Evolutionary conservation across 2,797 vertebrate species (phyloP), one percentile per base, ranked within the genome.

Genomic region (Sebastes cheni): DNA sequence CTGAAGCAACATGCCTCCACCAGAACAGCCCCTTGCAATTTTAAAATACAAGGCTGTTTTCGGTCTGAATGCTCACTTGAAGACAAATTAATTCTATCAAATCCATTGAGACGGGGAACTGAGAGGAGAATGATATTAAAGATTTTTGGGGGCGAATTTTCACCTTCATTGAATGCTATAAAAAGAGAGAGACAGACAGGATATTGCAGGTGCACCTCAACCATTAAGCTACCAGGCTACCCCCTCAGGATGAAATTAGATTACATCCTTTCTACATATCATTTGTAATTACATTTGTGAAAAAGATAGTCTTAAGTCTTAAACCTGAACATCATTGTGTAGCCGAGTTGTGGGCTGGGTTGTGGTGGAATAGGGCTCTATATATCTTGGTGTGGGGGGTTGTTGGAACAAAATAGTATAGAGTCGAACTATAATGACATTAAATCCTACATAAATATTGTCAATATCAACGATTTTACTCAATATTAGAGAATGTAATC

Each of bases 381-480:
- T 25, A 16, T 25, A 60, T 85, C 54, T 42, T 20, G 6, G 22
- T 8, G 4, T 27, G 29, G 56, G 29, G n/a, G 50, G 22, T 54
- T 72, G 32, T 46, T 56, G 8, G 66, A 67, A 27, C 46, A 27
- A 69, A 73, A 59, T 3, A 39, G n/a, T 22, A 32, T 56, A 65
- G 10, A 55, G 58, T 72, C 9, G 8, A 8, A 55, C 23, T 73
- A 10, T 73, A 82, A 88, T 64, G 10, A 65, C n/a, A 83, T 85
- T 69, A 86, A 75, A 69, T 85, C 20, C 18, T 25, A 54, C 80
- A 88, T 86, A 84, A 67, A 81, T 85, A 77, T 71, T 32, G 10
- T 1, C 23, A 61, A 66, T 73, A 71, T 4, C 16, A 30, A 60
- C 56, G 3, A 65, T n/a, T 66, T 6, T 8, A 25, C 23, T 66